Evolutionary conservation across 2,888 invertebrate genomes (phyloP).

Genomic region (Gymnoscelis rufifasciata): DNA sequence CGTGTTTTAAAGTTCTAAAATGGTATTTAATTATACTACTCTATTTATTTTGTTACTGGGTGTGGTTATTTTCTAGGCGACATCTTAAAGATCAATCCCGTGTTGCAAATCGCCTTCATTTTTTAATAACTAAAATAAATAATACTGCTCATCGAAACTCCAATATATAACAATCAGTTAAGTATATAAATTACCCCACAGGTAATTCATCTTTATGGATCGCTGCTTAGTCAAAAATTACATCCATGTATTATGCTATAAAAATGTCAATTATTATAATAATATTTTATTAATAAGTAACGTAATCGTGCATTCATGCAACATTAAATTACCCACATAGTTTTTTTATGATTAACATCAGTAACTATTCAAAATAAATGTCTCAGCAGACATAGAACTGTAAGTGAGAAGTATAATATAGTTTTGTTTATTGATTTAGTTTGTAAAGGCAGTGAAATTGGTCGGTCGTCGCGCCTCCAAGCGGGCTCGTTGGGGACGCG

Average conservation of each 20-base stretch:
- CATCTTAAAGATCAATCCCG: constrained; percentile 17
- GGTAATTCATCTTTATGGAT: constrained; percentile 10
- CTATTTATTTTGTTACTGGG: constrained; percentile 46
- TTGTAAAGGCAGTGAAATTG: constrained; percentile 18
- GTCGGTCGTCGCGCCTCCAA: constrained; percentile 34
- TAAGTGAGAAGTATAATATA: constrained; percentile 74
- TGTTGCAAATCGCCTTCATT: constrained; percentile 16
- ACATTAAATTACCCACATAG: constrained; percentile 12
- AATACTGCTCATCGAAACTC: not conserved
- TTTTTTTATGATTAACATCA: constrained; percentile 24
- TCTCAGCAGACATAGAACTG: constrained; percentile 15
- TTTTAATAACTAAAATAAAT: constrained; percentile 1
- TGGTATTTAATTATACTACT: constrained; percentile 42
- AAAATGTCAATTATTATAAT: constrained; percentile 59
- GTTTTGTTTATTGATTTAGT: constrained; percentile 52
- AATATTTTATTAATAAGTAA: constrained; percentile 15
- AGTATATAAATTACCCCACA: too few species aligned
- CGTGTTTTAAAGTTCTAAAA: constrained; percentile 28
- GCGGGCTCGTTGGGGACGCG: constrained; percentile 30
- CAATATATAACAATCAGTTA: not conserved
- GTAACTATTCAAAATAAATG: constrained; percentile 33
- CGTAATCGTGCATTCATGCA: constrained; percentile 13
- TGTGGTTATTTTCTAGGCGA: constrained; percentile 48
- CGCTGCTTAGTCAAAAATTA: constrained; percentile 38
- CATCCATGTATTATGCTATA: constrained; percentile 45